Percentiles rank a stretch among this genome's conserved stretches.
Evolutionary conservation across 37 sponge, comb jelly and placozoan genomes (phyloP).

Genomic region (Halichondria panicea): DNA sequence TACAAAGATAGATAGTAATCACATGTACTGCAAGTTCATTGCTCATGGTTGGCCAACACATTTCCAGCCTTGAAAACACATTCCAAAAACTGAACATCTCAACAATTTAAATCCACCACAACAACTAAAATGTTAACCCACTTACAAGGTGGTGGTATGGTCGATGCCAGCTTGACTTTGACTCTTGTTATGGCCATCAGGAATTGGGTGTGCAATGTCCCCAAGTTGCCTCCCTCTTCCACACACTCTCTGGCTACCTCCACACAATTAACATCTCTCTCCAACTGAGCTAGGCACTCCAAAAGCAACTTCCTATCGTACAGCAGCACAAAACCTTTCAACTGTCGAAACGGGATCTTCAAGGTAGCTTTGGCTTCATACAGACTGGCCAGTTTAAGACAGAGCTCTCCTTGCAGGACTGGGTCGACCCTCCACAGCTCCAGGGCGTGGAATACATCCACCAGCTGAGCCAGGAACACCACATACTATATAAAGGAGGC

Average conservation of each 20-base stretch:
- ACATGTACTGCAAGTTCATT: not conserved
- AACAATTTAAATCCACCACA: too few species aligned
- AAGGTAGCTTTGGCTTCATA: constrained; percentile 27
- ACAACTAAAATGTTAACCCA: too few species aligned
- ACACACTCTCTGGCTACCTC: not conserved
- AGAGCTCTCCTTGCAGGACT: constrained; percentile 48
- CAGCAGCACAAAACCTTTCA: not conserved
- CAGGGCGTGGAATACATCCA: constrained; percentile 21
- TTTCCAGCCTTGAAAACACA: not conserved
- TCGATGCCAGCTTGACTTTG: constrained; percentile 58
- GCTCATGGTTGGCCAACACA: not conserved
- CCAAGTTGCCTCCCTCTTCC: not conserved
- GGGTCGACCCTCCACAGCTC: constrained; percentile 60
- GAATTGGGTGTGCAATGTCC: constrained; percentile 51
- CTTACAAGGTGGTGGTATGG: constrained; percentile 64
- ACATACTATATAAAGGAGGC: constrained; percentile 3
- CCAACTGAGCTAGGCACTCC: constrained; percentile 14
- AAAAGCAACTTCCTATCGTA: constrained; percentile 36
- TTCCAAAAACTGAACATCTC: not conserved
- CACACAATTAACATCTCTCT: constrained; percentile 16
- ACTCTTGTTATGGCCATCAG: constrained; percentile 31
- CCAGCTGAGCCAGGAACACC: constrained; percentile 17
- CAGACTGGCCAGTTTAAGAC: constrained; percentile 58
- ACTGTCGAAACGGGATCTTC: not conserved
- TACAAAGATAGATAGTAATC: too few species aligned